Base-by-base conservation (phyloP, 2,113 vertebrate genomes). In the Fulmarus glacialis region DNA sequence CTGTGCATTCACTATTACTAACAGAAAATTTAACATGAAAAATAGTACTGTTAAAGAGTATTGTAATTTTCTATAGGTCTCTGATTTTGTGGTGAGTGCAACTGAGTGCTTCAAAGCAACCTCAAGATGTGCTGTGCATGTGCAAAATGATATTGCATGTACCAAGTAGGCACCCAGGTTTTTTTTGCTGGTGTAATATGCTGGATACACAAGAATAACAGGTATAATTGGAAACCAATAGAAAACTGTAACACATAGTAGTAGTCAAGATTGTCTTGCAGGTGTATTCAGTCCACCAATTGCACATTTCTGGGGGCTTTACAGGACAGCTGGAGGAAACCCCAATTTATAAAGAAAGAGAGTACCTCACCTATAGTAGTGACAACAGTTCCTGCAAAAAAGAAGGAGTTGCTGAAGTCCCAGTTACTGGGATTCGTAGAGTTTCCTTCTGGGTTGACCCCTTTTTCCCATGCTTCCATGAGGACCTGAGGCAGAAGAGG, bases 381-480 rank as follows among this genome's bases (percentile, higher is more conserved):
- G 97, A 99, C 98, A 6, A 99, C 99, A 1, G 99, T 99, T 90
- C 99, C 99, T 29, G 99, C 99, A 89, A 99, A 99, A 95, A 99
- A 99, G 97, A 99, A 99, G 53, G 99, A 99, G 97, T 98, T 99
- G 95, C 99, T 98, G 58, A 99, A 99, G 96, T 99, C 99, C 99
- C 99, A 99, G 98, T 99, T 99, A 96, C 99, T 99, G 87, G 99
- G 99, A 98, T 99, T 99, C 5, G 98, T 99, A 45, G 99, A 99
- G 87, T 99, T 99, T 82, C 99, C 98, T 63, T 99, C 99, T n/a
- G 99, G 99, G 92, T 99, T 99, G 82, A 99, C 98, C 4, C 99
- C 99, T 67, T 99, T 99, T 95, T 99, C 99, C 99, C 99, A 99
- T 82, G 99, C 99, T 91, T 99, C 98, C 97, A 99, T 97, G 91